Evolutionary conservation across 2,888 invertebrate species (phyloP).

Genomic region (Drepanosiphum platanoidis): DNA sequence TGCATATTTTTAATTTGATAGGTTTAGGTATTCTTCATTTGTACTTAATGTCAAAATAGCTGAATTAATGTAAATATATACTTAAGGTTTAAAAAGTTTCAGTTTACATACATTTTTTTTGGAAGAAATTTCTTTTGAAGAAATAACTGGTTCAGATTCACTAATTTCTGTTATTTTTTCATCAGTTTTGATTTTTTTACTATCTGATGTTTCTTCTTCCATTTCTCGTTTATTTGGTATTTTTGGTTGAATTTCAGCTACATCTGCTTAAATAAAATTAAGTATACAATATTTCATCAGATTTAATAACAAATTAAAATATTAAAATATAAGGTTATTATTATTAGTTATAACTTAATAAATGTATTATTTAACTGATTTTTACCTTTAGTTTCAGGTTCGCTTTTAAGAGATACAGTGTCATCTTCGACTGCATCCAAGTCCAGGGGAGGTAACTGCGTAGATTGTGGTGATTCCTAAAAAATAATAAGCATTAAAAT

Average conservation of each 20-base stretch:
- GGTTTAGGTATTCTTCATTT: too few relatives aligned
- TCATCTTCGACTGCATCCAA: constrained; percentile 83
- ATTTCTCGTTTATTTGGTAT: constrained; percentile 65
- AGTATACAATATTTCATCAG: constrained; percentile 66
- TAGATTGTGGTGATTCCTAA: constrained; percentile 66
- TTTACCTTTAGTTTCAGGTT: constrained; percentile 82
- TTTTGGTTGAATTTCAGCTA: constrained; percentile 36
- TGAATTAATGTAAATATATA: too few relatives aligned
- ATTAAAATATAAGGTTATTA: not conserved
- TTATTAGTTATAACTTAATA: not conserved
- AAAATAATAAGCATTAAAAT: constrained; percentile 64
- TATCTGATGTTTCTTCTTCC: constrained; percentile 66
- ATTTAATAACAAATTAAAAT: not conserved
- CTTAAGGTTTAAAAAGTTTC: too few relatives aligned
- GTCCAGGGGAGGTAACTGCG: constrained; percentile 81
- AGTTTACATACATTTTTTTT: constrained; percentile 57
- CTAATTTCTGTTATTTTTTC: not conserved
- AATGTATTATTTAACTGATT: too few relatives aligned
- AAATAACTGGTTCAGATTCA: constrained; percentile 18
- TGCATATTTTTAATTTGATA: too few relatives aligned
- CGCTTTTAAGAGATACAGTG: constrained; percentile 84
- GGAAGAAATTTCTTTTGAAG: constrained; percentile 28
- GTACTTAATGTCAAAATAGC: too few relatives aligned
- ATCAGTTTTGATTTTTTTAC: constrained; percentile 59
- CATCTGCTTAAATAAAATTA: constrained; percentile 13